These are phyloP conservation scores for Busseola fusca DNA, from an alignment of 2,888 invertebrate genomes.

Conservation along the genomic window DNA sequence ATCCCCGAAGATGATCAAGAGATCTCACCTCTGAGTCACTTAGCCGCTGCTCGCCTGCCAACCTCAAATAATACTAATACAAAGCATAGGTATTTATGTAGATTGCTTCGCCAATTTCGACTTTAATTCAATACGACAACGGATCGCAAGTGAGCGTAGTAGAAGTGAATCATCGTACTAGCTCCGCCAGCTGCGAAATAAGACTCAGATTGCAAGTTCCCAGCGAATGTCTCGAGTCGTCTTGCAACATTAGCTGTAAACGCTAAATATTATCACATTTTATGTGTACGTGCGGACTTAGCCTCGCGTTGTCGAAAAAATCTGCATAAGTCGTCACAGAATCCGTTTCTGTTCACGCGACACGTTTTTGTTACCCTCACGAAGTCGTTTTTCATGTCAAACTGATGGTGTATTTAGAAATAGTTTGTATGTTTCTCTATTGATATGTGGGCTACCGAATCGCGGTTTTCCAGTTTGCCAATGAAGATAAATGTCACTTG, in stretches of 20 bases:
- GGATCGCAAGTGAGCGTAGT: constrained; percentile 67
- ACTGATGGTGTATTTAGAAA: constrained; percentile 32
- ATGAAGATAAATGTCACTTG: constrained; percentile 12
- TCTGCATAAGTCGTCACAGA: constrained; percentile 45
- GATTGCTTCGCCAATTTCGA: constrained; percentile 70
- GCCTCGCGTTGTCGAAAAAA: constrained; percentile 36
- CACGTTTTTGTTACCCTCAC: constrained; percentile 41
- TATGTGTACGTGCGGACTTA: constrained; percentile 27
- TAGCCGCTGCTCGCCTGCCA: constrained; percentile 75
- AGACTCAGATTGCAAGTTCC: constrained; percentile 81
- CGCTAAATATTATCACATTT: constrained; percentile 53
- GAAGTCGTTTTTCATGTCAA: constrained; percentile 41
- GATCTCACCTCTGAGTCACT: constrained; percentile 83
- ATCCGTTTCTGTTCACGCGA: constrained; percentile 46
- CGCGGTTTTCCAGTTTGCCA: constrained; percentile 7
- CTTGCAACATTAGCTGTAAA: constrained; percentile 74
- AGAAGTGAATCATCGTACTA: constrained; percentile 79
- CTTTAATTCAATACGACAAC: constrained; percentile 69
- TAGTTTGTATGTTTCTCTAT: constrained; percentile 7
- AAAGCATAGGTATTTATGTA: constrained; percentile 70
- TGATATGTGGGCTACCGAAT: constrained; percentile 8
- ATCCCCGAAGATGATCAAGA: constrained; percentile 75
- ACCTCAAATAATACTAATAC: constrained; percentile 70
- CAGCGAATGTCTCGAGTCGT: constrained; percentile 74
- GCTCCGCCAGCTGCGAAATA: constrained; percentile 80